phyloP scores from a whole-genome alignment of 2,113 vertebrate genomes.

The Ursus arctos region DNA sequence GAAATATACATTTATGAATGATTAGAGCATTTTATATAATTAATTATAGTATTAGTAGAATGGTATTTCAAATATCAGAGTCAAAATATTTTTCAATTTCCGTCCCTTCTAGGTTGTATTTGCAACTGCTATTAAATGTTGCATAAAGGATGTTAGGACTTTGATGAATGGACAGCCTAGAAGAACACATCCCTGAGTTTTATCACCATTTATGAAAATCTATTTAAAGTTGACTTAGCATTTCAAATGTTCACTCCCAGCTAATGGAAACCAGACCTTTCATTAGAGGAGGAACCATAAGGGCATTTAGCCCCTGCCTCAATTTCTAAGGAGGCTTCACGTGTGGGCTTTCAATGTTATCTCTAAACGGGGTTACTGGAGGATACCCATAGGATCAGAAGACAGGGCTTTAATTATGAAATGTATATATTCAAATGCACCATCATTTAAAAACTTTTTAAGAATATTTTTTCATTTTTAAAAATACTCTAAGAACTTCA shows the following conservation, averaged over 20 bases:
- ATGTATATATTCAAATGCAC: neutral
- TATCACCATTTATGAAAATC: neutral
- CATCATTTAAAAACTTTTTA: neutral
- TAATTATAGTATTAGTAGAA: neutral
- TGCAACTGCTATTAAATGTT: neutral
- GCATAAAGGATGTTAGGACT: neutral
- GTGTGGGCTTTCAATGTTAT: neutral
- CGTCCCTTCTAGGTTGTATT: neutral
- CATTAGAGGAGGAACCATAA: no score
- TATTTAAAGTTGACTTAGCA: neutral
- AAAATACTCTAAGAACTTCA: neutral
- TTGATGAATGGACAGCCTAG: neutral
- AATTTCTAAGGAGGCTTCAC: neutral
- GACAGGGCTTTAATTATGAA: neutral
- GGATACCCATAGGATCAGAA: neutral
- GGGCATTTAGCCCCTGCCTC: neutral
- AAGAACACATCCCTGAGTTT: neutral
- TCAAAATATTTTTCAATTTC: neutral
- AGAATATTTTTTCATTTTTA: neutral
- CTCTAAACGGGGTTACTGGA: neutral
- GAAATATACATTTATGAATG: conserved; percentile 15
- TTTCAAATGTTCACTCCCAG: conserved; percentile 9
- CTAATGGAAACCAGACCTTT: neutral
- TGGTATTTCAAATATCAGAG: neutral
- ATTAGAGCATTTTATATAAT: neutral